Conservation (phyloP, 2,888 invertebrate genomes). For the Athalia cordata region DNA sequence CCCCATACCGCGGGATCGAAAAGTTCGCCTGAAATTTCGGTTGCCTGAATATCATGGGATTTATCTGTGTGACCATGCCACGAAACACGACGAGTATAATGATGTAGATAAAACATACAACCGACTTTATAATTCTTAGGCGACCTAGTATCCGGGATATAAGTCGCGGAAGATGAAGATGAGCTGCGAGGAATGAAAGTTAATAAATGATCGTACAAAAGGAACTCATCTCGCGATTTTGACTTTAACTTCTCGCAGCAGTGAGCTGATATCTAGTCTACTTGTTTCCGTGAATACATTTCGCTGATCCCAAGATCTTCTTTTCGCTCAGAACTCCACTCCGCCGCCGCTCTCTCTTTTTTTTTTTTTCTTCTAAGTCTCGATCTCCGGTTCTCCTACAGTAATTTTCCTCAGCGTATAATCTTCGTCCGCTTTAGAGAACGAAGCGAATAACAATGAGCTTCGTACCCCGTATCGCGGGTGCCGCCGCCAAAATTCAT, state of each 20-base stretch:
- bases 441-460: constrained; percentile 26
- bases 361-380: constrained; percentile 1
- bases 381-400: constrained; percentile 26
- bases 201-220: background rate
- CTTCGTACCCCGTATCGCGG: background rate
- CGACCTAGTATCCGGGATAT: too few relatives aligned
- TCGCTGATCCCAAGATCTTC: background rate
- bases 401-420: constrained; percentile 14
- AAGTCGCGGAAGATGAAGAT: too few relatives aligned
- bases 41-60: too few relatives aligned
- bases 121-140: too few relatives aligned
- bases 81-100: too few relatives aligned
- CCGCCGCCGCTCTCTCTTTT: background rate
- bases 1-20: too few relatives aligned
- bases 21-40: too few relatives aligned
- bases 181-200: background rate
- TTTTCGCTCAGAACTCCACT: too few relatives aligned
- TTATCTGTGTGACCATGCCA: too few relatives aligned
- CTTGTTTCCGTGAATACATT: constrained; percentile 11
- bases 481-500: background rate
- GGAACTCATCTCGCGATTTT: background rate
- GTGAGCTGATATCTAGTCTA: too few relatives aligned
- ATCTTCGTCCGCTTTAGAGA: constrained; percentile 10
- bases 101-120: too few relatives aligned
- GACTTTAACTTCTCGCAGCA: background rate